Conservation (phyloP, 2,113 vertebrate species). For the Orcinus orca region DNA sequence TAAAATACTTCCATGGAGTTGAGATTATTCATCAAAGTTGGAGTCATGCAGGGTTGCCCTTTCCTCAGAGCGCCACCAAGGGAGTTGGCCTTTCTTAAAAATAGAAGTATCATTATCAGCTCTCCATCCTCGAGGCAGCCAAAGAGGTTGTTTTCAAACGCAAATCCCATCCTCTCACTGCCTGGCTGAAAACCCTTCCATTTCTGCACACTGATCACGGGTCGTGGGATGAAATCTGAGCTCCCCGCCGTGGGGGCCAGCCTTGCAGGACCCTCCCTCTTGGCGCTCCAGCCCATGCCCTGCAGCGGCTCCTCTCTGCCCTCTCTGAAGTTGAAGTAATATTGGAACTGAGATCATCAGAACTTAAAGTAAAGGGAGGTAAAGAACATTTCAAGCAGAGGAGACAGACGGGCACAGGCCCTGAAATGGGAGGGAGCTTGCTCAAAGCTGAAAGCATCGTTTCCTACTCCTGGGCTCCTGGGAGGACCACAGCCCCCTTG, state of each 20-base stretch:
- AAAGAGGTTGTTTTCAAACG: background rate
- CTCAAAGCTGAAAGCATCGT: fast-evolving
- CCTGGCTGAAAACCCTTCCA: background rate
- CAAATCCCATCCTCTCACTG: background rate
- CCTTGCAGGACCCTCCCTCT: fast-evolving
- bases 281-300: fast-evolving
- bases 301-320: background rate
- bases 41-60: slow-evolving; percentile 41
- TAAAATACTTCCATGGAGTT: slow-evolving; percentile 59
- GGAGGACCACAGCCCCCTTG: fast-evolving
- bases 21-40: slow-evolving; percentile 68
- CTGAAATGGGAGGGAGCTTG: fast-evolving
- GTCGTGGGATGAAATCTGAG: fast-evolving
- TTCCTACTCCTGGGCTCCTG: background rate
- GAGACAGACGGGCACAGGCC: background rate
- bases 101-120: background rate
- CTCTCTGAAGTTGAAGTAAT: background rate
- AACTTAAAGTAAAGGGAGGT: fast-evolving
- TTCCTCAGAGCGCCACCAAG: slow-evolving; percentile 48
- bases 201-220: fast-evolving
- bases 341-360: background rate
- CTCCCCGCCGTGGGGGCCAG: fast-evolving
- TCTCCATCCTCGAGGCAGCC: background rate
- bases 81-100: slow-evolving; percentile 63
- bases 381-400: fast-evolving